Evolutionary conservation across 2,888 invertebrate genomes (phyloP), one percentile per base, ranked within the genome.

Genomic region (Drosophila maculinotata): DNA sequence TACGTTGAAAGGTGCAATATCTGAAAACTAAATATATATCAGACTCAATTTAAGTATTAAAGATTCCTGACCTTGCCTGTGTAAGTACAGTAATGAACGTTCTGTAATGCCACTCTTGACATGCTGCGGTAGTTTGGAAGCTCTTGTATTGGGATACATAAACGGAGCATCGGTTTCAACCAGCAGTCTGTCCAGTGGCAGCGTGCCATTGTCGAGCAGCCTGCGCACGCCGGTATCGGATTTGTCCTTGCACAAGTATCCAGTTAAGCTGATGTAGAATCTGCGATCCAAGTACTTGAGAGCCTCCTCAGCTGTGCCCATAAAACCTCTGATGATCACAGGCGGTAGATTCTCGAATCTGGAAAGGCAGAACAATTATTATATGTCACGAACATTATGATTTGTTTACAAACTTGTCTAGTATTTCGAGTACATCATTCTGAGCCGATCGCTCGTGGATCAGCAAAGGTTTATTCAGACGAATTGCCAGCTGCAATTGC

Each of bases 131-230:
- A 98, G 92, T 91, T 98, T 98, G 26, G 97, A 97, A 67, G 98
- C 97, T 89, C 98, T 93, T 69, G 97, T 97, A 91, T 98, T 97
- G 2, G 98, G 97, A 91, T 97, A 98, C 97, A 98, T 98, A 90
- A 97, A 98, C 1, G 98, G 98, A 0, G 98, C 96, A 92, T 98
- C 98, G 0, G 98, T 97, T 92, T 98, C 98, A 4, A 98, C 95
- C 59, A 98, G 91, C 79, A 98, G 92, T 89, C 95, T 94, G 83
- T 98, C 97, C 75, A 98, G 89, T 0, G 98, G 97, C 84, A 97
- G 93, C 51, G 94, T 93, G 53, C 96, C 95, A 86, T 96, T 95
- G 30, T 96, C 95, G 31, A 98, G 91, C 67, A 97, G 92, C 89
- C 96, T 94, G 52, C 97, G 93, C 3, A 98, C 96, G 9, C 98